Conservation (phyloP, 1,140 invertebrate genomes). For the Solenopsis invicta region DNA sequence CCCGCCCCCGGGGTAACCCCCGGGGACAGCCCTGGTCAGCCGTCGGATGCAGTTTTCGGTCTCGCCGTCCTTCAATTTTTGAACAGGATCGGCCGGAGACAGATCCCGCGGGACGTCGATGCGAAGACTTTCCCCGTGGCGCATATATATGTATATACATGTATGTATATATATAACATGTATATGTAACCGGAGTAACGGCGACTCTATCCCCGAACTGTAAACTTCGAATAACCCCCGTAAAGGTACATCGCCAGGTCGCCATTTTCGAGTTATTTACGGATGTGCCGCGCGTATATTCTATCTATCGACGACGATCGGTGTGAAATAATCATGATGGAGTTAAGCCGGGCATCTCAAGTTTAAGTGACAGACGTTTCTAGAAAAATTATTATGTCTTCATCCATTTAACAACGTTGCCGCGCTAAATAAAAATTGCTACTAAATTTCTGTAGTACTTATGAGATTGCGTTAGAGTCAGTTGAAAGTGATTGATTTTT, state of each 20-base stretch:
- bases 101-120: slow-evolving; percentile 79
- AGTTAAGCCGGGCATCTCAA: slow-evolving; percentile 34
- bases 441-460: neutral
- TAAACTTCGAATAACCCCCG: slow-evolving; percentile 81
- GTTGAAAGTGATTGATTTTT: neutral
- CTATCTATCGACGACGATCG: slow-evolving; percentile 65
- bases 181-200: slow-evolving; percentile 68
- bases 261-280: slow-evolving; percentile 78
- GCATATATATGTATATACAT: slow-evolving; percentile 8
- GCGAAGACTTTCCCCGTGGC: slow-evolving; percentile 65
- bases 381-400: slow-evolving; percentile 7
- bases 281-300: slow-evolving; percentile 23
- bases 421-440: neutral
- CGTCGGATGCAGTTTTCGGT: slow-evolving; percentile 84
- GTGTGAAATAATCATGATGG: slow-evolving; percentile 71
- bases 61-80: slow-evolving; percentile 85
- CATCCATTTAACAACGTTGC: neutral
- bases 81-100: slow-evolving; percentile 80
- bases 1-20: slow-evolving; percentile 67
- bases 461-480: neutral
- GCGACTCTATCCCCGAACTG: slow-evolving; percentile 78
- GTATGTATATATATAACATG: slow-evolving; percentile 21
- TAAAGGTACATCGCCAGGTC: slow-evolving; percentile 74
- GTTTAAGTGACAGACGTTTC: slow-evolving; percentile 16
- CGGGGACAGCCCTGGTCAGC: slow-evolving; percentile 81